phyloP scores from a whole-genome alignment of 1,140 invertebrate genomes.

The Conopomorpha cramerella region DNA sequence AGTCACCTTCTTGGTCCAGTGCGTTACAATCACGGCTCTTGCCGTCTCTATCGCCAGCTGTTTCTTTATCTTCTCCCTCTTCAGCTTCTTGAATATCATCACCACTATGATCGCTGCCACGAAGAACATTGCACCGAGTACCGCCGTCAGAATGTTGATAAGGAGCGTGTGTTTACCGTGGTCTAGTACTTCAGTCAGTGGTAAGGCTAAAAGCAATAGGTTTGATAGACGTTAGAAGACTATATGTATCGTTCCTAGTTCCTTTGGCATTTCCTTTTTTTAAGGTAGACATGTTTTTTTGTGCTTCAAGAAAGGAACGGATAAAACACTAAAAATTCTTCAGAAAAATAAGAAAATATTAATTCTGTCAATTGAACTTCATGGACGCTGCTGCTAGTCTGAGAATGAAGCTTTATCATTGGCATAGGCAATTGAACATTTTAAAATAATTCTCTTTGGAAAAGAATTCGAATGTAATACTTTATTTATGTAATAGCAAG shows the following conservation, averaged over 20 bases:
- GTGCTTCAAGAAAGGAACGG: too few species aligned
- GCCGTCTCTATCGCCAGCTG: slow-evolving; percentile 77
- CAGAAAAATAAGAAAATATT: too few species aligned
- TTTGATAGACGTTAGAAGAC: not conserved
- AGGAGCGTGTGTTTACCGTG: slow-evolving; percentile 60
- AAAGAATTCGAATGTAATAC: slow-evolving; percentile 1
- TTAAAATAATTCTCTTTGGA: slow-evolving; percentile 2
- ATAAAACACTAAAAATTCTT: too few species aligned
- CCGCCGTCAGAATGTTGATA: slow-evolving; percentile 63
- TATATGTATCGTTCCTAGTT: not conserved
- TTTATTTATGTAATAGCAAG: too few species aligned
- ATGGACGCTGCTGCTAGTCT: too few species aligned
- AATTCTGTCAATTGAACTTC: too few species aligned
- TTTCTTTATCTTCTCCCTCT: slow-evolving; percentile 75
- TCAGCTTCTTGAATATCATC: slow-evolving; percentile 61
- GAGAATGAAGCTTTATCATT: too few species aligned
- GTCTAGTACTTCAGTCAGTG: slow-evolving; percentile 32
- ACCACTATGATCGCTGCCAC: slow-evolving; percentile 64
- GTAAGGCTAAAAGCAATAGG: slow-evolving; percentile 35
- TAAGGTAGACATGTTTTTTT: too few species aligned
- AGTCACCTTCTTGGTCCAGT: slow-evolving; percentile 88
- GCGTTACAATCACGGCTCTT: slow-evolving; percentile 74
- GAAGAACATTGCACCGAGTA: slow-evolving; percentile 65
- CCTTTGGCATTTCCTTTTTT: too few species aligned
- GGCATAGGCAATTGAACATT: too few species aligned